phyloP scores from a whole-genome alignment of 1,140 invertebrate genomes.

The Pemphigus obesinymphae region DNA sequence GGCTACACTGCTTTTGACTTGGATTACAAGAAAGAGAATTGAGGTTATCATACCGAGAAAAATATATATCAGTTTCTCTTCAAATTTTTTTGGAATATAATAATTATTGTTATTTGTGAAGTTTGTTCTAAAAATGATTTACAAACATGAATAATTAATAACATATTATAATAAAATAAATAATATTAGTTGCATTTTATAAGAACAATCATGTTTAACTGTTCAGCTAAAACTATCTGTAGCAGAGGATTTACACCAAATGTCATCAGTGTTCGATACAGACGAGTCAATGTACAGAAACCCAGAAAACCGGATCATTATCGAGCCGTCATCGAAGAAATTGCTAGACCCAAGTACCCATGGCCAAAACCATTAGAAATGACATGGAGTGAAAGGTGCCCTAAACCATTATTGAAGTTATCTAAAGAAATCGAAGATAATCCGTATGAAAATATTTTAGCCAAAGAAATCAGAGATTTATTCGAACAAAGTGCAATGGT shows the following conservation, averaged over 20 bases:
- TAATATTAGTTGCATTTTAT: neutral
- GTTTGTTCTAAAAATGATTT: neutral
- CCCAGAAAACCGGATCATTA: slow-evolving; percentile 64
- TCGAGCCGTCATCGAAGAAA: slow-evolving; percentile 58
- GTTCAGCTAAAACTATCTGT: slow-evolving; percentile 16
- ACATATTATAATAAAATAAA: neutral
- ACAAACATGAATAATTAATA: neutral
- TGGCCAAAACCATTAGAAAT: neutral
- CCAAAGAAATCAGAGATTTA: slow-evolving; percentile 63
- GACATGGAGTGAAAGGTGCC: slow-evolving; percentile 22
- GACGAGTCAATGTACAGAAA: slow-evolving; percentile 62
- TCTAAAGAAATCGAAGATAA: slow-evolving; percentile 48
- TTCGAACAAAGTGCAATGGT: slow-evolving; percentile 66
- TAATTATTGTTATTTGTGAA: neutral
- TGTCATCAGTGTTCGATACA: slow-evolving; percentile 7
- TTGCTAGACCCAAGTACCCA: slow-evolving; percentile 59
- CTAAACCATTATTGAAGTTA: neutral
- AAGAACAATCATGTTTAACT: slow-evolving; percentile 18
- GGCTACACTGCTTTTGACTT: neutral
- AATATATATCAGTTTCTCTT: neutral
- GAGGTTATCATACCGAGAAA: neutral
- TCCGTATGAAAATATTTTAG: slow-evolving; percentile 65
- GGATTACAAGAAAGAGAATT: neutral
- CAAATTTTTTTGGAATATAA: no score
- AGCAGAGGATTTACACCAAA: slow-evolving; percentile 11